phyloP scores from a whole-genome alignment of 2,888 invertebrate species.

The Sialis lutaria region DNA sequence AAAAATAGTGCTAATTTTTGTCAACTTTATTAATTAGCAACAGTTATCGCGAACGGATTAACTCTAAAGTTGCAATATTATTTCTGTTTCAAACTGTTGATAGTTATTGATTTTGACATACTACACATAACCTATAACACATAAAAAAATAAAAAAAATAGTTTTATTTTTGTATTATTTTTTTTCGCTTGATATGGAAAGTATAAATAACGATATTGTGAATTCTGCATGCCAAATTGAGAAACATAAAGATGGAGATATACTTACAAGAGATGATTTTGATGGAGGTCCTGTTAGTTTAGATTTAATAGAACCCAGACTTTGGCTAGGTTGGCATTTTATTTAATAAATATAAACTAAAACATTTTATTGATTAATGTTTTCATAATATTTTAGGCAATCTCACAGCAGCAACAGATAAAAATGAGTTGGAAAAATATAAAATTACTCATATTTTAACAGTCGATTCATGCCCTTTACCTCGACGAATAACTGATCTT shows the following conservation, averaged over 20 bases:
- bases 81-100: too few relatives aligned
- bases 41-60: too few relatives aligned
- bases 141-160: too few relatives aligned
- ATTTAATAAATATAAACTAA: neutral
- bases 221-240: neutral
- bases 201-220: neutral
- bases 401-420: constrained; percentile 60
- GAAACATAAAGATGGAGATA: constrained; percentile 9
- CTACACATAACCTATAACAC: too few relatives aligned
- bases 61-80: too few relatives aligned
- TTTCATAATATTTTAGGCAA: constrained; percentile 39
- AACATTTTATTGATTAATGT: neutral
- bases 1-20: too few relatives aligned
- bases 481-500: constrained; percentile 49
- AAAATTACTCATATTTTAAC: constrained; percentile 65
- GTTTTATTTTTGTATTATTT: too few relatives aligned
- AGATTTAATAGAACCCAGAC: constrained; percentile 32
- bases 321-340: constrained; percentile 29
- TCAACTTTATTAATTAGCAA: too few relatives aligned
- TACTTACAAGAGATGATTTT: constrained; percentile 26
- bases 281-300: constrained; percentile 38
- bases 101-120: too few relatives aligned
- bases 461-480: constrained; percentile 69
- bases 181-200: too few relatives aligned
- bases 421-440: constrained; percentile 42